A percentile compares a stretch with the other conserved stretches of the same genome.
Evolutionary conservation across 2,113 vertebrate species (phyloP).

Genomic region (Romanogobio albipinnatus): DNA sequence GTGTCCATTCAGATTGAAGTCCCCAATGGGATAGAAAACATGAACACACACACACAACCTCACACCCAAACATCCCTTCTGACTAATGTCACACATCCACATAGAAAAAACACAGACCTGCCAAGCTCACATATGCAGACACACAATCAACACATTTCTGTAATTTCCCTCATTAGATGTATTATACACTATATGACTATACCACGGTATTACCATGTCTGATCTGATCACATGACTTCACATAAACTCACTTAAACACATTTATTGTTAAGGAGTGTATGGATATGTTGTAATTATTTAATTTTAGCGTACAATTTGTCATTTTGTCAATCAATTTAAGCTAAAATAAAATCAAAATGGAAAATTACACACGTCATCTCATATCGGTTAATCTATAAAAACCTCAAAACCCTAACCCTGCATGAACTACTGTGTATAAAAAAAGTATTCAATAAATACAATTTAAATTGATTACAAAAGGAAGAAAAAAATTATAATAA

Average conservation of each 20-base stretch:
- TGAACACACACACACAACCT: background rate
- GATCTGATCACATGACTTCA: background rate
- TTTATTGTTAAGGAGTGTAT: background rate
- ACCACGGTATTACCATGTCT: background rate
- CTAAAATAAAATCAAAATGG: background rate
- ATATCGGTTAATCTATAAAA: background rate
- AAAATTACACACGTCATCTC: background rate
- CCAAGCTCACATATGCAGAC: background rate
- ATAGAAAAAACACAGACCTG: background rate
- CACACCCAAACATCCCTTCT: background rate
- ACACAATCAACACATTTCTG: background rate
- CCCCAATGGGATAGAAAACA: too few species aligned
- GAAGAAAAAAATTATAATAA: too few species aligned
- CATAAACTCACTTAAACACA: background rate
- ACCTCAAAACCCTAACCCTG: background rate
- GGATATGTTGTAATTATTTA: background rate
- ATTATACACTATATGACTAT: background rate
- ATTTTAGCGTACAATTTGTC: background rate
- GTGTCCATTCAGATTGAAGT: too few species aligned
- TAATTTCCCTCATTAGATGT: background rate
- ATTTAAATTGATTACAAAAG: too few species aligned
- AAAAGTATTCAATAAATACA: background rate
- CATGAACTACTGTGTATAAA: background rate
- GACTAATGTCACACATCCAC: background rate
- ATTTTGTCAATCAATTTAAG: background rate